Evolutionary conservation across 2,888 invertebrate genomes (phyloP), one percentile per base, ranked within the genome.

Genomic region (Brassicogethes aeneus): DNA sequence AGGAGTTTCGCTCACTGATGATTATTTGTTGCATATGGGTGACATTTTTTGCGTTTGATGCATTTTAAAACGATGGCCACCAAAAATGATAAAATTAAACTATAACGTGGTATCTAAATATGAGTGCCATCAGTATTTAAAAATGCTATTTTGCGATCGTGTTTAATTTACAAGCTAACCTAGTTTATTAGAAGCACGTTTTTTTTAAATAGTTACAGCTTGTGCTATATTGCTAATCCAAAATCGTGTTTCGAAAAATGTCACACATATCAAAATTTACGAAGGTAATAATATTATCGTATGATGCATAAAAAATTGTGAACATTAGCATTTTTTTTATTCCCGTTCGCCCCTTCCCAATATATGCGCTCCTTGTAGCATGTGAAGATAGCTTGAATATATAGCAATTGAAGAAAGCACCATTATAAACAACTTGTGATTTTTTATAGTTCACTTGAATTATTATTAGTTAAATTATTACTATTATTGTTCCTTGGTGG

Each of bases 311-410:
- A 66, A 63, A 64, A 64, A 62, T 55, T 65, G 62, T 64, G 57
- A 59, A 57, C 40, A 39, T 45, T 48, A 38, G 17, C 14, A 40
- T 45, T 43, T 47, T 55, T 56, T 56, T 57, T 56, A 52, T 60
- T 59, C 63, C 63, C 62, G 54, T 62, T 64, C 63, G 65, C 67
- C 68, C 68, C 66, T 65, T 63, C 68, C 66, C 64, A 57, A 53
- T 23, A 55, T 59, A 63, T 59, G 65, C 65, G 62, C 62, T 65
- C 64, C 66, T 64, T 65, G 62, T 64, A 68, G 67, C 66, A 66
- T 66, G 68, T 68, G 68, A 68, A 66, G 65, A 65, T 66, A 67
- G 67, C 67, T 67, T 66, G 66, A 68, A 64, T 62, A 64, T 59
- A 34, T 63, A 65, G 67, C 67, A 64, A 63, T 66, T 65, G 65